These are phyloP conservation scores for Biston betularia DNA, from an alignment of 2,888 invertebrate genomes.

Conservation along the genomic window DNA sequence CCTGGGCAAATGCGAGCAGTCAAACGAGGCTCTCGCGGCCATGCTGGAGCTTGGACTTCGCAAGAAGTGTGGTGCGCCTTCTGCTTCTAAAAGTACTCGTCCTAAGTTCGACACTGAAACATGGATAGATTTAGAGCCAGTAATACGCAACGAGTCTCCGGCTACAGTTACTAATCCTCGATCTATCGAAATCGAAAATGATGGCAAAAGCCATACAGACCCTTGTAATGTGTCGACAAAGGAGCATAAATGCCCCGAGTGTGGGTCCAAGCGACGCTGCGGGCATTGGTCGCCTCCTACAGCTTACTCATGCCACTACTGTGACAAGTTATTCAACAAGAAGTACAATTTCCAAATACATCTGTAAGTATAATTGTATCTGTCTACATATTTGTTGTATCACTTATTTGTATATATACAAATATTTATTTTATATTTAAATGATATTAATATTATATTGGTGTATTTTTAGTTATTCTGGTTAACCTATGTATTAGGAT, in stretches of 20 bases:
- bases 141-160: not conserved
- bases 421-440: too few relatives aligned
- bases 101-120: conserved; percentile 1
- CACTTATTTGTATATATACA: too few relatives aligned
- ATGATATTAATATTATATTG: too few relatives aligned
- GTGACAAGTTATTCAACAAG: conserved; percentile 62
- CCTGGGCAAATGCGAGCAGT: conserved; percentile 61
- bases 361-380: conserved; percentile 53
- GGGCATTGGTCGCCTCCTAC: conserved; percentile 54
- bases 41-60: conserved; percentile 17
- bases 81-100: conserved; percentile 9
- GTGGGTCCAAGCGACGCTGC: conserved; percentile 59
- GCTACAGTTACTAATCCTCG: conserved; percentile 3
- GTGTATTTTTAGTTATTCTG: too few relatives aligned
- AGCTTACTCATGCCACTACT: conserved; percentile 57
- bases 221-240: conserved; percentile 13
- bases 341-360: conserved; percentile 67
- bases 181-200: conserved; percentile 13
- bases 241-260: conserved; percentile 49
- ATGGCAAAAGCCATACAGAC: conserved; percentile 15
- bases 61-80: conserved; percentile 17
- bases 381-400: not conserved
- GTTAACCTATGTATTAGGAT: too few relatives aligned
- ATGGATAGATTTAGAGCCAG: conserved; percentile 1
- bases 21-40: conserved; percentile 53